phyloP scores from a whole-genome alignment of 2,888 invertebrate genomes.

The Strigamia transsilvanica region DNA sequence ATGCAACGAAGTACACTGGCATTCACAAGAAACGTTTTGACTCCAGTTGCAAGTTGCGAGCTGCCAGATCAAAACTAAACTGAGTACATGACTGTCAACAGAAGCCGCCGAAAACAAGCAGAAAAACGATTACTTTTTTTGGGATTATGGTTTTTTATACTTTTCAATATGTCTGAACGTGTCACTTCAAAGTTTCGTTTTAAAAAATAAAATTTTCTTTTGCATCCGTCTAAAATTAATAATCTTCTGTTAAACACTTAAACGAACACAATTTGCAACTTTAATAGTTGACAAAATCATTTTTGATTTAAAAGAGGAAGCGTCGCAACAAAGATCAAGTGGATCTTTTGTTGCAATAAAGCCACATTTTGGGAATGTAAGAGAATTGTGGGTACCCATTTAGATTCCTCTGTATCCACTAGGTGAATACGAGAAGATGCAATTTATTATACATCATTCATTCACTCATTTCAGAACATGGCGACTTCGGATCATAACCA shows the following conservation, averaged over 20 bases:
- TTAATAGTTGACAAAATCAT: too few relatives aligned
- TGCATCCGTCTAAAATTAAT: background rate
- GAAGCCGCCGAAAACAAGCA: too few relatives aligned
- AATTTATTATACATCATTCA: conserved; percentile 13
- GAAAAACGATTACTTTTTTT: background rate
- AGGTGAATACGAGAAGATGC: background rate
- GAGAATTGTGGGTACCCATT: conserved; percentile 30
- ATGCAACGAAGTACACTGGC: conserved; percentile 54
- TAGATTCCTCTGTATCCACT: background rate
- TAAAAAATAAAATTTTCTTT: background rate
- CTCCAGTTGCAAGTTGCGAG: conserved; percentile 13
- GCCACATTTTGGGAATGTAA: background rate
- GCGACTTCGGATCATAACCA: conserved; percentile 42
- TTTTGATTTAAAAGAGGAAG: background rate
- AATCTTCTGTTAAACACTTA: too few relatives aligned
- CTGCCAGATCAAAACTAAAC: background rate
- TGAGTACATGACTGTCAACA: background rate
- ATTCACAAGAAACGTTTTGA: conserved; percentile 55
- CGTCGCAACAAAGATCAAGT: background rate
- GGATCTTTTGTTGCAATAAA: background rate
- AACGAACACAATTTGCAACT: background rate
- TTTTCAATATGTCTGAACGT: background rate
- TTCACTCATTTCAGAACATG: conserved; percentile 32
- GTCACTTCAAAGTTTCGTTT: background rate
- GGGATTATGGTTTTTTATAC: background rate